Evolutionary conservation across 1,140 invertebrate genomes (phyloP).

Genomic region (Metopolophium dirhodum): DNA sequence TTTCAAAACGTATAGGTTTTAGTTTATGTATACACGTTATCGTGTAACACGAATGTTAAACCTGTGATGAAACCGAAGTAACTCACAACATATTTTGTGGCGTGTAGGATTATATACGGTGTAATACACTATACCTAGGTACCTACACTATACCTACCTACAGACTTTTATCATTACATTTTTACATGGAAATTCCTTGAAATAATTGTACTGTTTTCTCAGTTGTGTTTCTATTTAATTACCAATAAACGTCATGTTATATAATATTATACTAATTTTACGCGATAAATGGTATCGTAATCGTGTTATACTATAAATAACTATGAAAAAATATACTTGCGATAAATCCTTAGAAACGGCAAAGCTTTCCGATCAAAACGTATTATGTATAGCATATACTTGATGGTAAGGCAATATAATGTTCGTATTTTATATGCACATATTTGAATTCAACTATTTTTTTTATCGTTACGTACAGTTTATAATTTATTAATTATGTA

Average conservation of each 20-base stretch:
- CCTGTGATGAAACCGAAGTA: neutral
- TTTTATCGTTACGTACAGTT: neutral
- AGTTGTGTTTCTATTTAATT: neutral
- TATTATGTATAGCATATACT: neutral
- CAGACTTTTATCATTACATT: neutral
- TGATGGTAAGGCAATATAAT: neutral
- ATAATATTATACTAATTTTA: neutral
- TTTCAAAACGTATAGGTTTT: neutral
- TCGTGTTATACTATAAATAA: neutral
- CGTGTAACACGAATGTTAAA: neutral
- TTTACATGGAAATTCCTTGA: neutral
- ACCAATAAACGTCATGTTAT: neutral
- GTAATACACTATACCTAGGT: too few relatives aligned
- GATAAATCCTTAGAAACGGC: neutral
- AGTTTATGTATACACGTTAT: neutral
- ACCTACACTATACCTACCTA: neutral
- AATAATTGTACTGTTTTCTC: neutral
- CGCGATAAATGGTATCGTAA: neutral
- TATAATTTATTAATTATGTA: neutral
- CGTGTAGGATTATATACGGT: neutral
- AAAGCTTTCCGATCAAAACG: neutral
- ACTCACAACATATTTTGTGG: neutral
- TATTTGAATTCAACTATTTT: neutral
- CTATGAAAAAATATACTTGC: neutral
- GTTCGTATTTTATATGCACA: neutral